Base-by-base conservation (phyloP, 2,888 invertebrate species). In the Eristalis tenax region DNA sequence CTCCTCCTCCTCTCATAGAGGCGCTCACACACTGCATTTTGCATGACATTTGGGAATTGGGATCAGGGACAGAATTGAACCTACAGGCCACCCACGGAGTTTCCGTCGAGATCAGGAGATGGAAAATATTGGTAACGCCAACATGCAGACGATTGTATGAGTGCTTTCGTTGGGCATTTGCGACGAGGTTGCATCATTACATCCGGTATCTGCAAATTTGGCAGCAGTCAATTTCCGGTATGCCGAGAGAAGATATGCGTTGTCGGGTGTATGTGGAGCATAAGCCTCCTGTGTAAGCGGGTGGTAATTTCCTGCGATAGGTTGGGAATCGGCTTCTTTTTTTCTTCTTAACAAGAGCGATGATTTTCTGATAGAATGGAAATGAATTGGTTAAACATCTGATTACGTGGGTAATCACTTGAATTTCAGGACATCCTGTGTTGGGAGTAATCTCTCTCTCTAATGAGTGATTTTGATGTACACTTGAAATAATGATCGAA, bases 171-270 rank as follows among this genome's bases (percentile, higher is more conserved):
- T 69, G 68, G 73, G 35, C 65, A 70, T 63, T 63, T 69, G 61
- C 64, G 43, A 61, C 78, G 43, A 73, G 74, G 40, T 71, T 61
- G 61, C 83, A 83, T 86, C 78, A 86, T 83, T 83, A 83, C 74
- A 83, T 83, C 83, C 78, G 83, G 65, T 65, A 83, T 86, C 61
- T 83, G 40, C 66, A 78, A 86, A 86, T 83, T 86, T 78, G 83
- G 82, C 78, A 86, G 83, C 69, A 86, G 74, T 78, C 83, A 83
- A 86, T 86, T 83, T 83, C 78, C 78, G 70, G 65, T 71, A 59
- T 69, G 61, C 10, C 32, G 66, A 56, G 50, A 57, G 50, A 50
- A 83, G 78, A 83, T 68, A 75, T 75, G 65, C 66, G 59, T 80
- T 38, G 18, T 32, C 10, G 32, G 32, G 8, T 75, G 65, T 61